Percentiles rank a stretch among this genome's conserved stretches.
Evolutionary conservation across 2,113 vertebrate species (phyloP).

Genomic region (Conger conger): DNA sequence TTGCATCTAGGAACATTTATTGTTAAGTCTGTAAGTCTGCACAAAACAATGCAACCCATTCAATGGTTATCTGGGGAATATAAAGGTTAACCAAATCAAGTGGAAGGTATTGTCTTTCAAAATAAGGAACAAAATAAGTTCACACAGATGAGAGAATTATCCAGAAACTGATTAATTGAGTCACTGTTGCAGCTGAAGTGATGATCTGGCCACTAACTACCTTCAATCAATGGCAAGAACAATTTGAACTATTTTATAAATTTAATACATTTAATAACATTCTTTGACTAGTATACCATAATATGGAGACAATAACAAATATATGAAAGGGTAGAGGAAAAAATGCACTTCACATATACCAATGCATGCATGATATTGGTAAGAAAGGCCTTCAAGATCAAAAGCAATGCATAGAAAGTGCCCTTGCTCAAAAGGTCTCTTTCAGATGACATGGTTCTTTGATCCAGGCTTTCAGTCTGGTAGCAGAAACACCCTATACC

Average conservation of each 20-base stretch:
- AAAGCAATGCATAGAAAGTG: slow-evolving; percentile 11
- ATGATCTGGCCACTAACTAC: too few species aligned
- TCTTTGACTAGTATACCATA: too few species aligned
- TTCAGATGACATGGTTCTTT: background rate
- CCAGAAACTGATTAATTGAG: too few species aligned
- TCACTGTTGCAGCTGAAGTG: too few species aligned
- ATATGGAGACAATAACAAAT: too few species aligned
- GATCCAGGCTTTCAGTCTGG: background rate
- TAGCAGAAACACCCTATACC: slow-evolving; percentile 17
- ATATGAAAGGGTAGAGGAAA: background rate
- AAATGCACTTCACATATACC: background rate
- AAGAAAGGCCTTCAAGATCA: background rate
- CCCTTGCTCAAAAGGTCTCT: background rate
- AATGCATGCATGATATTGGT: background rate
- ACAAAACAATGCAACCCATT: background rate
- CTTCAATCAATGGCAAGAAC: background rate
- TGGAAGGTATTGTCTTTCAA: background rate
- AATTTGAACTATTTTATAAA: background rate
- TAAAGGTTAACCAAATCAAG: background rate
- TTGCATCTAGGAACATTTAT: background rate
- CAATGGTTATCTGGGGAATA: background rate
- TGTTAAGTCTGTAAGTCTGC: background rate
- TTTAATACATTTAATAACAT: background rate
- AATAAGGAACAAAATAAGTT: background rate
- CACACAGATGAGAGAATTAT: background rate